Percentiles rank a stretch among this genome's conserved stretches.
phyloP scores from a whole-genome alignment of 2,888 invertebrate genomes.

The Eupithecia abbreviata region DNA sequence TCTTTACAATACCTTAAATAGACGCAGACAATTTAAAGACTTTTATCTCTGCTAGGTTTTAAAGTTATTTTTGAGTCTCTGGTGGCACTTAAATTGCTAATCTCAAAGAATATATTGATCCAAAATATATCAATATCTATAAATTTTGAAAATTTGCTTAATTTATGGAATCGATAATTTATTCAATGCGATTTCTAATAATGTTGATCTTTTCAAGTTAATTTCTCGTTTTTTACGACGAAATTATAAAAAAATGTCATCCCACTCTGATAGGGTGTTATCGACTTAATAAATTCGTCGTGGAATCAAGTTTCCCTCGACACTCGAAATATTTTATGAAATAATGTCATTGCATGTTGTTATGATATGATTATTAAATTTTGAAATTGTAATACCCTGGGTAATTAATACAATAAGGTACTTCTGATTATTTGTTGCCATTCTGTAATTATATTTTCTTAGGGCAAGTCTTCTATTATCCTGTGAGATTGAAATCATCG shows the following conservation, averaged over 20 bases:
- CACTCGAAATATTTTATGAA: not conserved
- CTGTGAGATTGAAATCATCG: not conserved
- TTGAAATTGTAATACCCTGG: too few relatives aligned
- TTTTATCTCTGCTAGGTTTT: conserved; percentile 2
- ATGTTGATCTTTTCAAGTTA: not conserved
- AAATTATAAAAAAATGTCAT: conserved; percentile 3
- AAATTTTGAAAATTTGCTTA: conserved; percentile 18
- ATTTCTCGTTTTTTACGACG: conserved; percentile 1
- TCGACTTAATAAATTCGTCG: not conserved
- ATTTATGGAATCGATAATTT: not conserved
- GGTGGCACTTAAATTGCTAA: not conserved
- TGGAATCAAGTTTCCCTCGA: not conserved
- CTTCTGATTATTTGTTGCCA: not conserved
- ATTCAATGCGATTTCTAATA: not conserved
- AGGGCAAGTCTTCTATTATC: not conserved
- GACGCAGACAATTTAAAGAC: not conserved
- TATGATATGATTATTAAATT: too few relatives aligned
- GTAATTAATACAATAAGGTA: not conserved
- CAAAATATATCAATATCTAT: not conserved
- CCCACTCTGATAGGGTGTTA: not conserved
- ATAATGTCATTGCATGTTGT: not conserved
- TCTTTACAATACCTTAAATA: not conserved
- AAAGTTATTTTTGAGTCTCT: not conserved
- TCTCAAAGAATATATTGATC: not conserved
- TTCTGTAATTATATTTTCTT: not conserved